Evolutionary conservation across 2,888 invertebrate genomes (phyloP).

Genomic region (Ctena decussata): DNA sequence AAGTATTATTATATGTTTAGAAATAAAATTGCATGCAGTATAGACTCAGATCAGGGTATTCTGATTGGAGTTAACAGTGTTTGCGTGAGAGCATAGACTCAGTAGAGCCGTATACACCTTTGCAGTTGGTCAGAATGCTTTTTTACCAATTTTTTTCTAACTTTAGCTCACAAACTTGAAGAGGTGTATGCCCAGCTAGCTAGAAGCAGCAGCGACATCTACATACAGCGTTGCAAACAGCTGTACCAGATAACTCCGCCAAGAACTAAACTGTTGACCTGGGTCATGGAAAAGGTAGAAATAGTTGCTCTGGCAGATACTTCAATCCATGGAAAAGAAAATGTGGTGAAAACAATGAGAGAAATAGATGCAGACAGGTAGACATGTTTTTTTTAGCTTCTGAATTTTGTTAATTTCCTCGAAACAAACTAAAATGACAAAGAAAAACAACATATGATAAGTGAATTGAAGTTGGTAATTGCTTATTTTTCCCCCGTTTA

Average conservation of each 20-base stretch:
- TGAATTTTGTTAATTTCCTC: neutral
- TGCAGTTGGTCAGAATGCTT: too few species aligned
- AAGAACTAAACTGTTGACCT: constrained; percentile 93
- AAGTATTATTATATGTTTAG: too few species aligned
- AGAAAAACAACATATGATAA: neutral
- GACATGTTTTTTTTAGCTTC: neutral
- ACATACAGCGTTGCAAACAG: constrained; percentile 95
- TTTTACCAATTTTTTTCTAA: too few species aligned
- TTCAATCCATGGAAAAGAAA: constrained; percentile 93
- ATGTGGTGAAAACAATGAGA: constrained; percentile 91
- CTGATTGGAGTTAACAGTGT: too few species aligned
- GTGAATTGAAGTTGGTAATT: neutral
- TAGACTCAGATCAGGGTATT: too few species aligned
- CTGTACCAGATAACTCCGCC: constrained; percentile 90
- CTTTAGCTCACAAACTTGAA: constrained; percentile 89
- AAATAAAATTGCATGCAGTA: too few species aligned
- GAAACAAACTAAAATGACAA: neutral
- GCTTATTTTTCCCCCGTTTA: too few species aligned
- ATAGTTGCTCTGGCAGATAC: constrained; percentile 95
- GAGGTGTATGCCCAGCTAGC: constrained; percentile 95
- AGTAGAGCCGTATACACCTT: too few species aligned
- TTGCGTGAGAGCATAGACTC: too few species aligned
- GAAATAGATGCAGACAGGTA: constrained; percentile 94
- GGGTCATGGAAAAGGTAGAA: constrained; percentile 93
- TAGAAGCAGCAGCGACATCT: constrained; percentile 97